Base-by-base conservation (phyloP, 2,797 vertebrate genomes). In the Siniperca scherzeri region DNA sequence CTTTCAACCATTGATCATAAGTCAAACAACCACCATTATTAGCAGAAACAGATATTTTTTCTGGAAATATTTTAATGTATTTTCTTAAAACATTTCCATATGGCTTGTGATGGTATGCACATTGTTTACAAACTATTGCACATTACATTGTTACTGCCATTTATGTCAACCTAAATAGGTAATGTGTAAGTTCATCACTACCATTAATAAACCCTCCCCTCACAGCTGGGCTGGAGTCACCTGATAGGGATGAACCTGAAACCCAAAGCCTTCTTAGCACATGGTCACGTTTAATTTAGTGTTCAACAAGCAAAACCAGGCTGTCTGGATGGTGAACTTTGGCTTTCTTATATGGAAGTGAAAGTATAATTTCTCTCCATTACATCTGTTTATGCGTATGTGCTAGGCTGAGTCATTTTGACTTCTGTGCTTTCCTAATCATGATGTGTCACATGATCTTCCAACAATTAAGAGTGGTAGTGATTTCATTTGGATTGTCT, bases 161-260 rank as follows among this genome's bases (percentile, higher is more conserved):
- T 40, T 22, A 8, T 12, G 11, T 27, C 1, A 57, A 33, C 10
- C 9, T 70, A 16, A 14, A 44, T 17, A 19, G 5, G 30, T 33
- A 19, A 70, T 46, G 50, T 69, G 7, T 36, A 21, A 30, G 2
- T 33, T 60, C 19, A 16, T 25, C 1, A 21, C 38, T 27, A 7
- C 10, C 44, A 57, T 70, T 4, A 42, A 19, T 50, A 6, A 61
- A 38, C 5, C 42, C n/a, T 8, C 38, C 46, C 57, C n/a, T 48
- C 33, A 9, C 22, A 14, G 17, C 56, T 55, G 36, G 8, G 16
- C 44, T 60, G 42, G 16, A 88, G 88, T 95, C 94, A 93, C 53
- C 77, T 94, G 93, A 94, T 50, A 12, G 67, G 50, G 83, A 81
- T 80, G 33, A 78, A 81, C 78, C 81, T 60, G 56, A n/a, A 19